Base-by-base conservation (phyloP, 2,888 invertebrate genomes). In the Nesidiocoris tenuis region DNA sequence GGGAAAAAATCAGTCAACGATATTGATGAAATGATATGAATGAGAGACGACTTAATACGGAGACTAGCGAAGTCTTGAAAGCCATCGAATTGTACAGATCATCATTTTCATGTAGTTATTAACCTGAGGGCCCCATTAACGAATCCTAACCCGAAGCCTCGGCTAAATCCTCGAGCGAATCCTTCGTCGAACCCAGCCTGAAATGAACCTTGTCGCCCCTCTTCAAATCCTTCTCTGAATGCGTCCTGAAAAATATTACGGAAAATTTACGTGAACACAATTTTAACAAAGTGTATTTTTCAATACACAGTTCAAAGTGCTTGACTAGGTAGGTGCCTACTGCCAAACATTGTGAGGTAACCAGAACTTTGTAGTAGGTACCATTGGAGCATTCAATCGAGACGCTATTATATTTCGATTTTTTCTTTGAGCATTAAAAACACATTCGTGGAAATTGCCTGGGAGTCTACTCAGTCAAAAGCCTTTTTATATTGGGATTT, bases 121-220 rank as follows among this genome's bases (percentile, higher is more conserved):
- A n/a, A 70, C 72, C 54, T 72, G 1, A 61, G 21, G 21, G 61
- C 21, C 9, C 39, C 72, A 21, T 72, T 72, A 17, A 72, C 18
- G 16, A 74, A 25, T 5, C 74, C 74, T 57, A 74, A 24, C 16
- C 65, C 65, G 57, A 24, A 74, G 0, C 74, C 74, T 18, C 22
- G 22, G 22, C 56, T 54, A 19, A 65, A 74, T n/a, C 74, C 74
- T 23, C 23, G 18, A 5, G 1, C 16, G 57, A 56, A 74, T 12
- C 74, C 74, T 21, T 2, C 2, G 18, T 74, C 74, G 25, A 74
- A 74, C 21, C 74, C 74, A 56, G n/a, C 39, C 23, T 74, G 74
- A 57, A 55, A 66, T 9, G 19, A 17, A n/a, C 3, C 74, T 56
- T 74, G 22, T 18, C 56, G 55, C 7, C 74, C 74, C 7, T 25